A percentile compares a stretch with the other conserved stretches of the same genome.
Evolutionary conservation across 2,888 invertebrate species (phyloP).

Genomic region (Sialis lutaria): DNA sequence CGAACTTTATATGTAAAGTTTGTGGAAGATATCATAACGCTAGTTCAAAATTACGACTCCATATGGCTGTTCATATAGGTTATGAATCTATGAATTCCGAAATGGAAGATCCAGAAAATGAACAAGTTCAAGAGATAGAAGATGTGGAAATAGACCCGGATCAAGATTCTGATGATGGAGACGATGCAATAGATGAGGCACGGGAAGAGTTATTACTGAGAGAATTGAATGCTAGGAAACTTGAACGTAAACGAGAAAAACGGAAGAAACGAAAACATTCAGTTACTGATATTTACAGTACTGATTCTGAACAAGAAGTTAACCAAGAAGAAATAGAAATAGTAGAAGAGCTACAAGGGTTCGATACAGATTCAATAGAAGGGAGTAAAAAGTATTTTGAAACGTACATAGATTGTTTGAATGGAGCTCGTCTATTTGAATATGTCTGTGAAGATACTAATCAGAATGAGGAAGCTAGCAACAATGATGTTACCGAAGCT

Average conservation of each 20-base stretch:
- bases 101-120: not conserved
- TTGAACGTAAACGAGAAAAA: not conserved
- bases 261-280: not conserved
- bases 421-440: too few species aligned
- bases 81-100: conserved; percentile 15
- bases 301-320: conserved; percentile 3
- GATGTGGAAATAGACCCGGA: not conserved
- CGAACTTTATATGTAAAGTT: conserved; percentile 36
- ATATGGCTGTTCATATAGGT: conserved; percentile 37
- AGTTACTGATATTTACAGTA: not conserved
- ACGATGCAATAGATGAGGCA: not conserved
- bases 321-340: conserved; percentile 9
- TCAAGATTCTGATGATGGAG: not conserved
- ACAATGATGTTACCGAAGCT: not conserved
- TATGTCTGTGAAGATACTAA: not conserved
- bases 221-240: not conserved
- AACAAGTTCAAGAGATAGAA: not conserved
- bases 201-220: not conserved
- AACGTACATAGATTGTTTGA: too few species aligned
- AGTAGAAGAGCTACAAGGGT: conserved; percentile 14
- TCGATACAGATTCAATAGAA: conserved; percentile 3
- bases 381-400: too few species aligned
- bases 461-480: not conserved
- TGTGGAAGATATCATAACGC: conserved; percentile 38
- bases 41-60: conserved; percentile 32